These are phyloP conservation scores for Amniataba percoides DNA, from an alignment of 2,797 vertebrate species.

Conservation along the genomic window DNA sequence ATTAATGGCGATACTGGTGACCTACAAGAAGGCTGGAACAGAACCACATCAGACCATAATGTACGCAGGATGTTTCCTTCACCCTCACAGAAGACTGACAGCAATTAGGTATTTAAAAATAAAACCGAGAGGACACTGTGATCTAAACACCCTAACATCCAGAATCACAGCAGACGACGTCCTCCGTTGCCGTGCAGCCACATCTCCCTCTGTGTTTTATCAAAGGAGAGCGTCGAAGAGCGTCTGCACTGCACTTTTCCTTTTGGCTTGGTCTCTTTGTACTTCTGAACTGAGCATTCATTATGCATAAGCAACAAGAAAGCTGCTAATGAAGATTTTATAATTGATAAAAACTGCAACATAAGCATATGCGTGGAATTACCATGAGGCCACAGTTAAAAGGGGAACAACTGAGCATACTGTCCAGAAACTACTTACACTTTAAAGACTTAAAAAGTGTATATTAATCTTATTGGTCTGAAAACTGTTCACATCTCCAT, in stretches of 20 bases:
- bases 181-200: constrained; percentile 16
- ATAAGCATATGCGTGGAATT: constrained; percentile 73
- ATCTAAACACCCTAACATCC: constrained; percentile 34
- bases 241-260: not conserved
- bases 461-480: not conserved
- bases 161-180: constrained; percentile 45
- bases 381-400: constrained; percentile 49
- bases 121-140: constrained; percentile 21
- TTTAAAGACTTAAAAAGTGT: not conserved
- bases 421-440: constrained; percentile 5
- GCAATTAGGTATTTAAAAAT: not conserved
- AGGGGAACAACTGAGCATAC: constrained; percentile 21
- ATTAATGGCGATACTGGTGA: constrained; percentile 26
- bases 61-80: constrained; percentile 9
- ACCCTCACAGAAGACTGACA: constrained; percentile 1
- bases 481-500: constrained; percentile 7
- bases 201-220: constrained; percentile 31
- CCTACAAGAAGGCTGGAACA: not conserved
- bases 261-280: constrained; percentile 63
- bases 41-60: not conserved
- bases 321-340: constrained; percentile 75
- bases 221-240: constrained; percentile 32
- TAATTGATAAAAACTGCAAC: constrained; percentile 74
- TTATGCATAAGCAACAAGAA: constrained; percentile 75
- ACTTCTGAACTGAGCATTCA: constrained; percentile 68